Conservation (phyloP, 2,113 vertebrate genomes). For the Sphaerodactylus townsendi region DNA sequence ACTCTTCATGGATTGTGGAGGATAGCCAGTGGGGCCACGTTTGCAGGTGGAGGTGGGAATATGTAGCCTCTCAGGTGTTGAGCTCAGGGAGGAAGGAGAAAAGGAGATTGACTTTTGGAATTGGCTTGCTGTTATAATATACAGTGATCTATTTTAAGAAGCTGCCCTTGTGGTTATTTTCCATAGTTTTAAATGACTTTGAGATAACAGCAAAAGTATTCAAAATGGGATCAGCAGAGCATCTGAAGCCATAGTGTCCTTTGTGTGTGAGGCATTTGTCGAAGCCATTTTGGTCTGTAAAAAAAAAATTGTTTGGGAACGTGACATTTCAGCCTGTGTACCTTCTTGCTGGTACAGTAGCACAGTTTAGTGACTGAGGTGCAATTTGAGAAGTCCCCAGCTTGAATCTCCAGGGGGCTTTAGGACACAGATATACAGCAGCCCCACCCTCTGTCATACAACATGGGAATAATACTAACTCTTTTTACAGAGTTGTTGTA, state of each 20-base stretch:
- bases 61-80: background rate
- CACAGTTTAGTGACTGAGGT: too few species aligned
- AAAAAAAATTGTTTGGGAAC: background rate
- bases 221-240: background rate
- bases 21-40: background rate
- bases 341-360: too few species aligned
- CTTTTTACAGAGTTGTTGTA: too few species aligned
- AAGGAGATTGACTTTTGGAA: background rate
- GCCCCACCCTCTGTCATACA: too few species aligned
- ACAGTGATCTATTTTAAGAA: background rate
- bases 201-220: background rate
- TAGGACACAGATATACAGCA: too few species aligned
- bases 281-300: background rate
- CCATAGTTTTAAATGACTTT: background rate
- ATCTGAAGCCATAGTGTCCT: background rate
- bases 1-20: background rate
- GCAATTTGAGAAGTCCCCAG: too few species aligned
- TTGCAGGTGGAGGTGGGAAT: background rate
- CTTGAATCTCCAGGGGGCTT: too few species aligned
- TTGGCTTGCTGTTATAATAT: background rate
- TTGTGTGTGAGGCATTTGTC: background rate
- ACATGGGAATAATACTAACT: too few species aligned
- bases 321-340: too few species aligned
- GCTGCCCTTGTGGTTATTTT: background rate
- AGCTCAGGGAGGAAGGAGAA: background rate